These are phyloP conservation scores for Stichodactyla mertensii DNA, from an alignment of 64 coral and sea anemone genomes.

Conservation along the genomic window DNA sequence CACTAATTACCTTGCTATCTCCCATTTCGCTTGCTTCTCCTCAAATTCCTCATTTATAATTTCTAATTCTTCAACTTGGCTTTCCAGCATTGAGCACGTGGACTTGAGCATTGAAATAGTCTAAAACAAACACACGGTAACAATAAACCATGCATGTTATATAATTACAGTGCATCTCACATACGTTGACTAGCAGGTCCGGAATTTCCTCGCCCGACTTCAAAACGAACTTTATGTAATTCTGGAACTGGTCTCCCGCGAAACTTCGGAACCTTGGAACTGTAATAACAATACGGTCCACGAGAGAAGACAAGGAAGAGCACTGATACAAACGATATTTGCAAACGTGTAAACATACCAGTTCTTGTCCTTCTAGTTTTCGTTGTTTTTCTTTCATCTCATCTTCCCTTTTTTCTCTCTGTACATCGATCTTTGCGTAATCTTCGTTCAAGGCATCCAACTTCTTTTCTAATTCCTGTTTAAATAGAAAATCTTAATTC, in stretches of 20 bases:
- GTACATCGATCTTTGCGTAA: conserved; percentile 29
- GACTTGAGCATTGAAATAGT: conserved; percentile 93
- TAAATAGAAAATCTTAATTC: background rate
- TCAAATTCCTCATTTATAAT: conserved; percentile 92
- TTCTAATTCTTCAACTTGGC: conserved; percentile 89
- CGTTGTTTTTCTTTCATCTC: conserved; percentile 78
- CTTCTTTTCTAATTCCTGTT: conserved; percentile 56
- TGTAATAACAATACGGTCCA: too few species aligned
- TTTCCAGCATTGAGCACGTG: conserved; percentile 95
- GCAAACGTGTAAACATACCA: conserved; percentile 38
- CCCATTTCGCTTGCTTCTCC: conserved; percentile 63
- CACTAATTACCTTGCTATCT: conserved; percentile 47
- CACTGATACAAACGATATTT: background rate
- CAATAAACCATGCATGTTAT: background rate
- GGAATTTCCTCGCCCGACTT: too few species aligned
- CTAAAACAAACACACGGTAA: conserved; percentile 21
- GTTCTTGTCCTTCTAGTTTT: conserved; percentile 64
- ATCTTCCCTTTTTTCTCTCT: conserved; percentile 73
- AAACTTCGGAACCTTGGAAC: too few species aligned
- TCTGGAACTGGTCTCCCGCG: too few species aligned
- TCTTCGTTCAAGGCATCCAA: conserved; percentile 63
- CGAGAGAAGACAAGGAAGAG: too few species aligned
- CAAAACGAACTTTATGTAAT: too few species aligned
- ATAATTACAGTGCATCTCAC: too few species aligned
- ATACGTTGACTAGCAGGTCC: too few species aligned